phyloP scores from a whole-genome alignment of 2,888 invertebrate species.

The Flabesymbios commensalis region DNA sequence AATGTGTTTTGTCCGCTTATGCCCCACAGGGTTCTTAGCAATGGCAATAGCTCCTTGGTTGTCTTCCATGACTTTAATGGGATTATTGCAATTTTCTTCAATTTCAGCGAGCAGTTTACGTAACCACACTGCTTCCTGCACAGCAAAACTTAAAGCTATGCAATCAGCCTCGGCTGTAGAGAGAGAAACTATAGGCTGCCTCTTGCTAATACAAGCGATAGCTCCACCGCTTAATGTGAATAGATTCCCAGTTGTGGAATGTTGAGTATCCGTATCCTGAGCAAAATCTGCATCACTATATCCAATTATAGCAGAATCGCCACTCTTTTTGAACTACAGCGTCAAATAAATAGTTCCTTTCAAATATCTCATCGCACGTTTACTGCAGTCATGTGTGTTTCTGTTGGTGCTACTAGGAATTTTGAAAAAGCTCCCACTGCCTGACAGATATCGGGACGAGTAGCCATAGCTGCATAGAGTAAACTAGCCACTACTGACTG shows the following conservation, averaged over 20 bases:
- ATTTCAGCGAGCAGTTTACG: slow-evolving; percentile 22
- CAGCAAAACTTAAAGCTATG: slow-evolving; percentile 39
- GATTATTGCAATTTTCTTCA: neutral
- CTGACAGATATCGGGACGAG: slow-evolving; percentile 33
- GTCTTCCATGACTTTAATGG: slow-evolving; percentile 24
- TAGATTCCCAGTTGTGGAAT: slow-evolving; percentile 48
- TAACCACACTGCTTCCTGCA: slow-evolving; percentile 32
- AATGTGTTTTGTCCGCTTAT: neutral
- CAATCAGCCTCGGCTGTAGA: slow-evolving; percentile 56
- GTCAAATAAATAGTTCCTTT: too few relatives aligned
- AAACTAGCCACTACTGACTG: too few relatives aligned
- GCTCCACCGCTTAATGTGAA: slow-evolving; percentile 41
- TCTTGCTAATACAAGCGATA: slow-evolving; percentile 47
- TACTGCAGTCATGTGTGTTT: slow-evolving; percentile 31
- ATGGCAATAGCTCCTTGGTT: slow-evolving; percentile 38
- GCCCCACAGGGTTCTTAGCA: neutral
- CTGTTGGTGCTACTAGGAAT: slow-evolving; percentile 24
- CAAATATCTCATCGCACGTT: too few relatives aligned
- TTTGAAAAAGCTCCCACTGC: slow-evolving; percentile 23
- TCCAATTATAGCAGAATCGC: slow-evolving; percentile 21
- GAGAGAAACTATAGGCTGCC: slow-evolving; percentile 44
- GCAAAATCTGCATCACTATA: slow-evolving; percentile 51
- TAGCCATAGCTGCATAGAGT: slow-evolving; percentile 26
- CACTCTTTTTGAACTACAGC: too few relatives aligned
- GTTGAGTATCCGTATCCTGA: slow-evolving; percentile 38